Evolutionary conservation across 1,140 invertebrate species (phyloP).

Genomic region (Drosophila nannoptera): DNA sequence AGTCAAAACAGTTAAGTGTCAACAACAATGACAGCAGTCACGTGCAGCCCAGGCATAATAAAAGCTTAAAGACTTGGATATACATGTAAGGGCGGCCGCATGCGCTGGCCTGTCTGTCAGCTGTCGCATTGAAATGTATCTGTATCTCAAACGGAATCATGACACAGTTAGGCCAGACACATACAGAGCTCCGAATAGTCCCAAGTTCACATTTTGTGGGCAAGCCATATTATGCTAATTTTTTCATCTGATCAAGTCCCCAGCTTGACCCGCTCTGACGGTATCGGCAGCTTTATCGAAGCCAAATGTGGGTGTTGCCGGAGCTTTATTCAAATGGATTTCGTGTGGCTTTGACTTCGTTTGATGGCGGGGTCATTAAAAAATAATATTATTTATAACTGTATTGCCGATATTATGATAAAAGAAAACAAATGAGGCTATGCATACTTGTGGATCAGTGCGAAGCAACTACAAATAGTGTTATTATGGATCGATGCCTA

Average conservation of each 20-base stretch:
- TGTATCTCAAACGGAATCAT: slow-evolving; percentile 61
- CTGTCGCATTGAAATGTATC: slow-evolving; percentile 55
- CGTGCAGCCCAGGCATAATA: slow-evolving; percentile 46
- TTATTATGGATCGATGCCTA: too few relatives aligned
- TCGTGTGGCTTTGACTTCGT: slow-evolving; percentile 27
- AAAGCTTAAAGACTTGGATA: slow-evolving; percentile 10
- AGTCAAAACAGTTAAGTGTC: slow-evolving; percentile 26
- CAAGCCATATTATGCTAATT: slow-evolving; percentile 62
- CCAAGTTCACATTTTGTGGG: slow-evolving; percentile 63
- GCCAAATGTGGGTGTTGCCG: slow-evolving; percentile 62
- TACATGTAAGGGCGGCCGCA: slow-evolving; percentile 9
- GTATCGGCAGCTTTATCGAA: background rate
- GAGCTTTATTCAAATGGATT: slow-evolving; percentile 35
- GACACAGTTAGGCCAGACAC: slow-evolving; percentile 55
- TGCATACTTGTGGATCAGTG: slow-evolving; percentile 2
- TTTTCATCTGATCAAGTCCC: slow-evolving; percentile 12
- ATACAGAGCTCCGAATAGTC: slow-evolving; percentile 26
- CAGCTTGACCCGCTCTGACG: slow-evolving; percentile 34
- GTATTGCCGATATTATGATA: slow-evolving; percentile 27
- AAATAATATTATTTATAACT: slow-evolving; percentile 54
- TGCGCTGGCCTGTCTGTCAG: slow-evolving; percentile 28
- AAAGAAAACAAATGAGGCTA: slow-evolving; percentile 19
- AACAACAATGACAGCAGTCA: slow-evolving; percentile 50
- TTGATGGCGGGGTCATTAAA: slow-evolving; percentile 36
- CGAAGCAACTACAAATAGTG: too few relatives aligned